Percentiles rank a stretch among this genome's conserved stretches.
These are phyloP conservation scores for Oreochromis niloticus DNA, from an alignment of 2,113 vertebrate species.

Conservation along the genomic window DNA sequence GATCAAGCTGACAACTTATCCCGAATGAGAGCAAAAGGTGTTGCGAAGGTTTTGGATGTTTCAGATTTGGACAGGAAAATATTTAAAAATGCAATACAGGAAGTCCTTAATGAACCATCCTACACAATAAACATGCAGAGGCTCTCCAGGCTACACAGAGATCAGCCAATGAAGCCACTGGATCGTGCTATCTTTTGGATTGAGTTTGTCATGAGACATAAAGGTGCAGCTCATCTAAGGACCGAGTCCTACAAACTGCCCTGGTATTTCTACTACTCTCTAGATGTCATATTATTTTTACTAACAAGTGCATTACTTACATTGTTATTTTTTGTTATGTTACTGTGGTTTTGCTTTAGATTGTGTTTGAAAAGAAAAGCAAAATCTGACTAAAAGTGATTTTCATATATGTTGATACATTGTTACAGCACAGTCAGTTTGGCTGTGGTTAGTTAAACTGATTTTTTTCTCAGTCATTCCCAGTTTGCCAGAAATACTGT, in stretches of 20 bases:
- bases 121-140: constrained; percentile 67
- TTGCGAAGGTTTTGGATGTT: constrained; percentile 10
- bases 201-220: constrained; percentile 74
- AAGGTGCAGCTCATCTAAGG: constrained; percentile 69
- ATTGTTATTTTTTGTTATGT: background rate
- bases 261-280: constrained; percentile 65
- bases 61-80: background rate
- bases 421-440: background rate
- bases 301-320: background rate
- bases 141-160: constrained; percentile 65
- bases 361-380: constrained; percentile 26
- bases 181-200: constrained; percentile 72
- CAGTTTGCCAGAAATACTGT: background rate
- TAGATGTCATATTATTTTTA: constrained; percentile 52
- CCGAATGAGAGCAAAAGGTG: constrained; percentile 21
- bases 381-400: background rate
- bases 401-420: background rate
- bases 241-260: constrained; percentile 65
- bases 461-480: background rate
- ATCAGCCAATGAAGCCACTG: constrained; percentile 58
- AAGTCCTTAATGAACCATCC: constrained; percentile 61
- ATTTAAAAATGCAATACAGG: background rate
- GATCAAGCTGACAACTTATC: constrained; percentile 61
- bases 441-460: background rate
- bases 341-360: background rate